phyloP scores from a whole-genome alignment of 2,888 invertebrate species.

The Limenitis camilla region DNA sequence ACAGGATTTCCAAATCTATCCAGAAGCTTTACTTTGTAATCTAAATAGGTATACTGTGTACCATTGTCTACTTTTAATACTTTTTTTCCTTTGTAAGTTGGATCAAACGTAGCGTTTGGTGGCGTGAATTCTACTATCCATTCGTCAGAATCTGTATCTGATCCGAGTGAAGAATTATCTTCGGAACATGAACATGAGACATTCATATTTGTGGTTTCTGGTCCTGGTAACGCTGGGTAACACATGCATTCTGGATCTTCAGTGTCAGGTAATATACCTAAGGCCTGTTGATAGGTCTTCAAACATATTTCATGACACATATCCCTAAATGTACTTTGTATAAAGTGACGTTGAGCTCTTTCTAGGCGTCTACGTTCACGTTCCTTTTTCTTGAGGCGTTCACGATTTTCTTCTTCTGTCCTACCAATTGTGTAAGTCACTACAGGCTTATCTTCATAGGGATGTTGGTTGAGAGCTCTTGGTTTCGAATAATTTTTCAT shows the following conservation, averaged over 20 bases:
- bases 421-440: conserved; percentile 59
- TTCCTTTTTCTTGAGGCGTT: conserved; percentile 51
- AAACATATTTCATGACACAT: conserved; percentile 64
- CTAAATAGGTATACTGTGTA: conserved; percentile 57
- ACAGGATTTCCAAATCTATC: conserved; percentile 57
- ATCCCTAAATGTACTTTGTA: conserved; percentile 58
- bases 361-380: conserved; percentile 53
- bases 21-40: conserved; percentile 55
- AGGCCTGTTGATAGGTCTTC: conserved; percentile 63
- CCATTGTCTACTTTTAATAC: conserved; percentile 35
- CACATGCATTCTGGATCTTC: conserved; percentile 57
- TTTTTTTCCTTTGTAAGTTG: conserved; percentile 47
- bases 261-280: conserved; percentile 51
- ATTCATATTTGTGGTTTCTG: conserved; percentile 40
- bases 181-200: conserved; percentile 62
- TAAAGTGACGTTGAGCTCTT: conserved; percentile 54
- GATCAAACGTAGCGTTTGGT: conserved; percentile 53
- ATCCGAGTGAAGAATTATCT: conserved; percentile 38
- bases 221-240: conserved; percentile 44
- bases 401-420: conserved; percentile 59
- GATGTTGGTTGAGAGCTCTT: conserved; percentile 52
- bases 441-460: conserved; percentile 61
- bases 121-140: conserved; percentile 69
- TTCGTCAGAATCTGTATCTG: conserved; percentile 62
- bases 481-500: conserved; percentile 53